These are phyloP conservation scores for Schizothorax lantsangensis DNA, from an alignment of 2,797 vertebrate species.

Conservation along the genomic window DNA sequence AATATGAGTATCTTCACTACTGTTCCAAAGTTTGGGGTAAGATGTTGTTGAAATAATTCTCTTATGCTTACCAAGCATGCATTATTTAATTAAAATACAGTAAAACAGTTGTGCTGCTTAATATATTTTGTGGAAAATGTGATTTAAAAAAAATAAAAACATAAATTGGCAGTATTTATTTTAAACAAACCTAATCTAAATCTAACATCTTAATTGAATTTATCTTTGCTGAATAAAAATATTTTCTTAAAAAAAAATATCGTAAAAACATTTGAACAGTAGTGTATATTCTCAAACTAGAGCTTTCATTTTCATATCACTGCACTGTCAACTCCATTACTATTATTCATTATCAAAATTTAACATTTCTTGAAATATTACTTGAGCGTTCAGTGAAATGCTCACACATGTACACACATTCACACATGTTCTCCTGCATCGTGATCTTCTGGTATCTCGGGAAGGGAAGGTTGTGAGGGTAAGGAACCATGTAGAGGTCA, in stretches of 20 bases:
- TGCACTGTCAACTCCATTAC: not conserved
- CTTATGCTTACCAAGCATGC: not conserved
- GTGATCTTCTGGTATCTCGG: conserved; percentile 20
- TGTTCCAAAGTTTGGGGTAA: not conserved
- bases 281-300: not conserved
- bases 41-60: not conserved
- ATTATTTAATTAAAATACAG: not conserved
- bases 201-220: not conserved
- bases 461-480: conserved; percentile 10
- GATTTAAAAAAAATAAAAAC: not conserved
- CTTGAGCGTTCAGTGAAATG: not conserved
- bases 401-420: not conserved
- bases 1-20: not conserved
- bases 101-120: not conserved
- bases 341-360: not conserved
- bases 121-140: not conserved
- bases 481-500: conserved; percentile 39
- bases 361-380: not conserved
- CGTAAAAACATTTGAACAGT: not conserved
- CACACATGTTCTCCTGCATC: conserved; percentile 22
- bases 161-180: not conserved
- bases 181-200: not conserved
- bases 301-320: not conserved
- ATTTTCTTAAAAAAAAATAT: not conserved
- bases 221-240: not conserved